Evolutionary conservation across 2,888 invertebrate species (phyloP), one percentile per base, ranked within the genome.

Genomic region (Dolomedes plantarius): DNA sequence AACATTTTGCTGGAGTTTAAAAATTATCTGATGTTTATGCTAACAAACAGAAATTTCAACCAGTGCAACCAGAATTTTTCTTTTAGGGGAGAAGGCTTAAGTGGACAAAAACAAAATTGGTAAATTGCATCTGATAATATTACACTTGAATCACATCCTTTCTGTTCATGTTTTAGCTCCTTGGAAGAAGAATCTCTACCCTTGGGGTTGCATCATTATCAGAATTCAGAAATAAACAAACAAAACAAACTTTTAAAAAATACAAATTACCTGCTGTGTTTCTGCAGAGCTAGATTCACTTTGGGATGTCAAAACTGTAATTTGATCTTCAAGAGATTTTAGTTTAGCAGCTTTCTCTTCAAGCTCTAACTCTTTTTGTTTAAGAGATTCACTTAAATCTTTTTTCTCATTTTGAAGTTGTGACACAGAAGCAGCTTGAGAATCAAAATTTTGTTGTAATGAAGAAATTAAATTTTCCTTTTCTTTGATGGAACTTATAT

Each of bases 351-450:
- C 23, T 56, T 23, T n/a, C 1, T 56, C 23, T 23, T 23, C 5
- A 56, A 56, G 56, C 11, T 56, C 56, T 23, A 56, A 5, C 29
- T 28, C 28, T 62, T 85, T 77, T 23, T 62, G 77, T 1, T 72
- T 62, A 23, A 85, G 62, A 56, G 65, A 27, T 31, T 77, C 56
- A 29, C 62, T 72, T 31, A 85, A 77, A 27, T n/a, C 46, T 11
- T 68, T 64, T 32, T 62, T 77, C 16, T 73, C 67, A 67, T 46
- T 27, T 41, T 72, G 27, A 23, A 73, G n/a, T 36, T 85, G 36
- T 36, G 56, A 7, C 19, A 77, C 7, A 16, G 64, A 11, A n/a
- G 72, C 56, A 39, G n/a, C 19, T 78, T 82, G 82, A 3, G 23
- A 11, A 56, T 77, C 46, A 13, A 87, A 68, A 50, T 41, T 56